Evolutionary conservation across 2,113 vertebrate genomes (phyloP), one percentile per base, ranked within the genome.

Genomic region (Psettodes erumei): DNA sequence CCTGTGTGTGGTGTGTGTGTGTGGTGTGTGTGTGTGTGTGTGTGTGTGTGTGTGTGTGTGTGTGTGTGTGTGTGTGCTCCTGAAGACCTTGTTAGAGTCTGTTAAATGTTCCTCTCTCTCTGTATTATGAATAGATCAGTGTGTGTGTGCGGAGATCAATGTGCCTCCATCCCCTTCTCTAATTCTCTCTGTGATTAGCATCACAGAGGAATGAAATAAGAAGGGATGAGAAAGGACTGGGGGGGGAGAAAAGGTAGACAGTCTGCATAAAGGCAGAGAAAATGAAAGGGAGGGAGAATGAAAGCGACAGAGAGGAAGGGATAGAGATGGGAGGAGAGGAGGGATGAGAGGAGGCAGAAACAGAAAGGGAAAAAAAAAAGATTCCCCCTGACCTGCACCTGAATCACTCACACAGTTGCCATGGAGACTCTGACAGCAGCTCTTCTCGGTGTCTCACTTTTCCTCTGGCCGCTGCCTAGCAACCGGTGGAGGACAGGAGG

Each of bases 351-450:
- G 64, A 59, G 40, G 60, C 25, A 50, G 54, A 12, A 74, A 84
- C 38, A 59, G 55, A 61, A 50, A 72, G 10, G 43, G 38, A 27
- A 56, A 45, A 25, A 51, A 65, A 77, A 69, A 77, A 81, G 86
- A 51, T 83, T 91, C 84, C 88, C 75, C 43, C 79, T 88, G 88
- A 92, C 88, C 90, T 90, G 86, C 89, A 91, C 89, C 88, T 88
- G 89, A 89, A 91, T 91, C 85, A 79, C 79, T 85, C 90, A 87
- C 84, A 23, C 88, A 86, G 94, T 95, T 94, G 88, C 92, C 85
- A 94, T 92, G 89, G 90, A 18, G 72, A 94, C 81, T 61, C 86
- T 86, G 86, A 92, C 93, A 93, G 90, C 84, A 92, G 88, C 85
- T 88, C 85, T 68, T 82, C 79, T 85, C 78, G 2, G 76, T 83